Base-by-base conservation (phyloP, 2,888 invertebrate genomes). In the Ypsolopha scabrella region DNA sequence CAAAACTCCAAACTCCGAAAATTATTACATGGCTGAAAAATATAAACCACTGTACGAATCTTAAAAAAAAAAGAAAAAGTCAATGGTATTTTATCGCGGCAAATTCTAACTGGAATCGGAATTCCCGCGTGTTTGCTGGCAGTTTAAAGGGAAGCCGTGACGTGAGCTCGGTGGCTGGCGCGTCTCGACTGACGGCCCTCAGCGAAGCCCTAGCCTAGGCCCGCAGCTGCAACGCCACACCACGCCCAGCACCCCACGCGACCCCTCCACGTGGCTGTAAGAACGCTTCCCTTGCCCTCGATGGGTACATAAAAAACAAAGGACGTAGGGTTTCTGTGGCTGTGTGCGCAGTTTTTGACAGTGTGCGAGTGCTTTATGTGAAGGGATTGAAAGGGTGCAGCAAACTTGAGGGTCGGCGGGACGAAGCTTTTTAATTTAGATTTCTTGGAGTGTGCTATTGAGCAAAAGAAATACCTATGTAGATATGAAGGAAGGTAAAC, bases 171-270 rank as follows among this genome's bases (percentile, higher is more conserved):
- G 59, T 63, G 75, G 72, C 71, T 75, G 72, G 65, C 79, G 72
- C 74, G 75, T 62, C 78, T 70, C 82, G 81, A 83, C 82, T 82
- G 82, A 63, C 54, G 65, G 62, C 56, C 63, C 62, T 55, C 59
- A 55, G 55, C 63, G 75, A 70, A 78, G 78, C 74, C 80, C 79
- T 75, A 72, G 59, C 80, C 79, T 75, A 72, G 59, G 60, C 52
- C 50, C 78, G 80, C 80, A 80, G 81, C 79, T 80, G 80, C 79
- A 79, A 36, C 36, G 36, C 47, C 13, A 60, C 64, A 78, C 81
- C 74, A 80, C 82, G 80, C 81, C 81, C 75, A 77, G 70, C 74
- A 74, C 79, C 81, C 79, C 76, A 75, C 68, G 69, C 70, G 69
- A 68, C 71, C 77, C 76, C 74, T 68, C 78, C 72, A 70, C 64